Evolutionary conservation across 2,797 vertebrate genomes (phyloP), one percentile per base, ranked within the genome.

Genomic region (Cirrhinus mrigala): DNA sequence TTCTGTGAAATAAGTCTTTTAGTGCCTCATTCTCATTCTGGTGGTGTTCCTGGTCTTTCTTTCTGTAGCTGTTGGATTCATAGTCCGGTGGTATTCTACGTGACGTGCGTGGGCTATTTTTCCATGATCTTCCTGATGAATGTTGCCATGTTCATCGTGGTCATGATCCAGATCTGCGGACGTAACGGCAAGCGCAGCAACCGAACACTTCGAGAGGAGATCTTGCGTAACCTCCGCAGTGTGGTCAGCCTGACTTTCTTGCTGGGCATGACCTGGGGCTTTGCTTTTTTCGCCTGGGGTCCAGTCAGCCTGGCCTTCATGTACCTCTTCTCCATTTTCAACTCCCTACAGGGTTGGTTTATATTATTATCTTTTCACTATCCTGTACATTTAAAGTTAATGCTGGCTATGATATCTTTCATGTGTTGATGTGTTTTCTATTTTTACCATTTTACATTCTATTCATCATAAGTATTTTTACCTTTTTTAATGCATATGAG

Each of bases 191-290:
- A 99, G 89, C 96, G 97, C 89, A 97, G 96, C 92, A 98, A 97
- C 92, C 95, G 96, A 58, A 97, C 96, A 1, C 91, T 98, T 78
- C 92, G 96, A 20, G 98, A 99, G 89, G 98, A 99, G 92, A 93
- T 98, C 4, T 88, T 99, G 4, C 90, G 98, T 9, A 99, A 98
- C 91, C 93, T 99, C 10, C 97, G 98, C 1, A 99, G 98, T 0
- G 97, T 97, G 6, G 87, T 99, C 93, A 99, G 98, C 93, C 95
- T 99, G 66, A 99, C 98, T 9, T 99, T 99, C 92, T 96, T 99
- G 66, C 92, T 99, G 24, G 98, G 98, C 70, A 98, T 99, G 98
- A 99, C 98, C 0, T 99, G 98, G 98, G 97, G 98, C 80, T 99
- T 99, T 86, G 97, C 97, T 22, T 97, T 99, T 92, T 98, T 99